phyloP scores from a whole-genome alignment of 2,113 vertebrate genomes.

The Xenus cinereus region DNA sequence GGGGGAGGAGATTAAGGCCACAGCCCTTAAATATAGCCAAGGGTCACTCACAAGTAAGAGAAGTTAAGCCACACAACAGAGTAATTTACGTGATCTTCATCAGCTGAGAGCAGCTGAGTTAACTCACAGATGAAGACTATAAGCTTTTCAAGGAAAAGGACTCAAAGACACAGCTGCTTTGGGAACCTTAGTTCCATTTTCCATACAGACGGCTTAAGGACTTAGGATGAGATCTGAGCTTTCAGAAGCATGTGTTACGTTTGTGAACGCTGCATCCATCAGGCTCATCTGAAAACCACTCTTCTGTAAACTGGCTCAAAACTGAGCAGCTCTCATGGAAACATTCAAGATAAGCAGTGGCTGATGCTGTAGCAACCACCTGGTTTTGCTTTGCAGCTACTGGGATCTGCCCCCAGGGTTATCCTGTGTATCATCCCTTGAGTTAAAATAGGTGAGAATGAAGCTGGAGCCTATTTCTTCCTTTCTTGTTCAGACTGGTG shows the following conservation, averaged over 20 bases:
- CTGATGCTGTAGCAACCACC: rapidly evolving
- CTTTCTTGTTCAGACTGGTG: background rate
- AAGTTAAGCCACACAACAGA: background rate
- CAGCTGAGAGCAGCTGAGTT: background rate
- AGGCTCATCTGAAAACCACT: background rate
- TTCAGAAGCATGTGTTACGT: background rate
- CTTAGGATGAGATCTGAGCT: background rate
- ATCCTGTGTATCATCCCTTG: background rate
- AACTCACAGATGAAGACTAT: background rate
- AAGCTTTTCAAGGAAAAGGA: background rate
- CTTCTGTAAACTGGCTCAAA: background rate
- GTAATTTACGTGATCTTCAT: background rate
- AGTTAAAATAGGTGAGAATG: background rate
- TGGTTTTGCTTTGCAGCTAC: background rate
- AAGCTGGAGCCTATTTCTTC: background rate
- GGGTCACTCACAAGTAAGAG: background rate
- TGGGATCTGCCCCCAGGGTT: background rate
- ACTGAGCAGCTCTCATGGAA: background rate
- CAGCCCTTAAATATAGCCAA: background rate
- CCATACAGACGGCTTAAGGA: background rate
- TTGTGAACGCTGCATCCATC: background rate
- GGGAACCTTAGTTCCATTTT: background rate
- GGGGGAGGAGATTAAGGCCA: rapidly evolving
- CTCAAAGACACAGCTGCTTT: background rate
- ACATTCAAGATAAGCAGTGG: background rate